Conservation (phyloP, 1,140 invertebrate genomes). For the Leptinotarsa defecta region DNA sequence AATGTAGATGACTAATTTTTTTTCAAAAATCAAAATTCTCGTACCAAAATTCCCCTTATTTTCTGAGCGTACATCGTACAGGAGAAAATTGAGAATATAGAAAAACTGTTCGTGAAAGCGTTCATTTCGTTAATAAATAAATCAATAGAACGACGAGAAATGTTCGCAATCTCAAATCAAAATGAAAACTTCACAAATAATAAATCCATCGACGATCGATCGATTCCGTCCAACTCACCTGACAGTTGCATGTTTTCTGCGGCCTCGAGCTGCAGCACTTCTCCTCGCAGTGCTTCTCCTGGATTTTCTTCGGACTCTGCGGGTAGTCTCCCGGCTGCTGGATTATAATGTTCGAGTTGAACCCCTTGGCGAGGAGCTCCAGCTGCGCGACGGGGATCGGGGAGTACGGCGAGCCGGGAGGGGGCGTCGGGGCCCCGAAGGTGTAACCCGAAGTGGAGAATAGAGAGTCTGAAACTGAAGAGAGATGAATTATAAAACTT, state of each 20-base stretch:
- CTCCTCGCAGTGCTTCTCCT: slow-evolving; percentile 49
- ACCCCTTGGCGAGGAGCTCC: slow-evolving; percentile 63
- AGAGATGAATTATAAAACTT: neutral
- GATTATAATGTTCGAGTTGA: slow-evolving; percentile 53
- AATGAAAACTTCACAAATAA: too few species aligned
- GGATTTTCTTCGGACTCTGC: slow-evolving; percentile 48
- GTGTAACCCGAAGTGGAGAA: slow-evolving; percentile 66
- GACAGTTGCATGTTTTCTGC: slow-evolving; percentile 47
- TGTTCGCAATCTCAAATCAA: too few species aligned
- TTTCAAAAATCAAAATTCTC: too few species aligned
- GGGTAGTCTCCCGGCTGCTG: slow-evolving; percentile 41
- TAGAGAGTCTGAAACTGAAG: slow-evolving; percentile 65
- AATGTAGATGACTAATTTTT: too few species aligned
- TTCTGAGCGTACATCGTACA: too few species aligned
- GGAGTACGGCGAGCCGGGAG: slow-evolving; percentile 70
- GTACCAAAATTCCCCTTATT: too few species aligned
- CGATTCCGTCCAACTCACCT: slow-evolving; percentile 6
- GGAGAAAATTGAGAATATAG: too few species aligned
- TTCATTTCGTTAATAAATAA: too few species aligned
- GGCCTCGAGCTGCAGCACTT: slow-evolving; percentile 46
- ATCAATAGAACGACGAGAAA: too few species aligned
- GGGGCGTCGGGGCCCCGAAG: slow-evolving; percentile 69
- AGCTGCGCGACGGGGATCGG: slow-evolving; percentile 67
- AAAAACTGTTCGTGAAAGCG: too few species aligned
- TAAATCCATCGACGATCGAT: too few species aligned